These are phyloP conservation scores for Drosophila hydei DNA, from an alignment of 1,140 invertebrate species.

Conservation along the genomic window DNA sequence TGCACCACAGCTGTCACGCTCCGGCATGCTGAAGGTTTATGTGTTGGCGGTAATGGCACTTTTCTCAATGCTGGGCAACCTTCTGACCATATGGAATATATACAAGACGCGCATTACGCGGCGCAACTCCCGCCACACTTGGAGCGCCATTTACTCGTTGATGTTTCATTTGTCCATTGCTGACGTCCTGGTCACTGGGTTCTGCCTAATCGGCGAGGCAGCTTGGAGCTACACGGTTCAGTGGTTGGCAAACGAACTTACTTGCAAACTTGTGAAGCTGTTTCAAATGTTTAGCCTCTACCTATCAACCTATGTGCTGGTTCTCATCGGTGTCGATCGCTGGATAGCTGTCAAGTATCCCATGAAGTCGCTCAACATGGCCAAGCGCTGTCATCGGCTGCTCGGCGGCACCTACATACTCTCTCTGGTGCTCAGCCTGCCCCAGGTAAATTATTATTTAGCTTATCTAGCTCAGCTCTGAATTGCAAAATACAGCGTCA, in stretches of 20 bases:
- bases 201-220: conserved; percentile 91
- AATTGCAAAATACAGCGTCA: neutral
- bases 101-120: conserved; percentile 85
- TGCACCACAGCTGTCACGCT: conserved; percentile 86
- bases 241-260: conserved; percentile 90
- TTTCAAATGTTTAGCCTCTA: conserved; percentile 92
- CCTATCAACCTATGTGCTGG: conserved; percentile 92
- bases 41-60: conserved; percentile 88
- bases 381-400: conserved; percentile 87
- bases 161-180: conserved; percentile 91
- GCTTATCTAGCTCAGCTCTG: neutral
- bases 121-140: conserved; percentile 85
- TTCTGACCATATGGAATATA: conserved; percentile 90
- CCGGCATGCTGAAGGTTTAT: conserved; percentile 86
- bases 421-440: conserved; percentile 89
- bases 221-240: conserved; percentile 92
- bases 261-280: conserved; percentile 93
- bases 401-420: conserved; percentile 88
- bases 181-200: conserved; percentile 91
- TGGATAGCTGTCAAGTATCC: conserved; percentile 93
- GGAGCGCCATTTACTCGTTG: conserved; percentile 90
- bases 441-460: conserved; percentile 88
- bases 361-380: conserved; percentile 89
- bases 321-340: conserved; percentile 92
- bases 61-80: conserved; percentile 90